phyloP scores from a whole-genome alignment of 2,113 vertebrate genomes.

The Poicephalus meyeri region DNA sequence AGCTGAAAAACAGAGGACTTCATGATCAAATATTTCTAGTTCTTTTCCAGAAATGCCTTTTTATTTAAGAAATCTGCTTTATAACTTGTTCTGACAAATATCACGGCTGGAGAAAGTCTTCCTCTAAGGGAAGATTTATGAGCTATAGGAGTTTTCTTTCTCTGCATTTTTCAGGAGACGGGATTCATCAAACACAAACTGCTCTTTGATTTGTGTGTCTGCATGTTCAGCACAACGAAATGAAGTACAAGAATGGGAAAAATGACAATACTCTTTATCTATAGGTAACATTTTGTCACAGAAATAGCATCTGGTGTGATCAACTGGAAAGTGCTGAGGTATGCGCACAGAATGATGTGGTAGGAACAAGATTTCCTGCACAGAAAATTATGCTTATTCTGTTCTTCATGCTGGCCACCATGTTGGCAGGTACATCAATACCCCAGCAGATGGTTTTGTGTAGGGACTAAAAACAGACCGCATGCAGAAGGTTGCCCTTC shows the following conservation, averaged over 20 bases:
- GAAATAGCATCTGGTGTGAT: not conserved
- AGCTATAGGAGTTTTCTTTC: not conserved
- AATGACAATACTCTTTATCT: not conserved
- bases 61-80: not conserved
- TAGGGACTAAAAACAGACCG: not conserved
- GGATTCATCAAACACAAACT: not conserved
- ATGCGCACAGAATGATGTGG: not conserved
- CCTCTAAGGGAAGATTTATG: not conserved
- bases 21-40: not conserved
- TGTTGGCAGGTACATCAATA: not conserved
- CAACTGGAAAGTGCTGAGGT: slow-evolving; percentile 4
- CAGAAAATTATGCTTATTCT: not conserved
- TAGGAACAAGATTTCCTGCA: not conserved
- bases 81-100: not conserved
- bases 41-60: slow-evolving; percentile 7
- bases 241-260: not conserved
- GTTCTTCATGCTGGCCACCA: not conserved
- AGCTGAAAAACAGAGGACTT: not conserved
- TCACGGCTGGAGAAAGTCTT: not conserved
- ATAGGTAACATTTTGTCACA: not conserved
- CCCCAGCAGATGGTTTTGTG: not conserved
- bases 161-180: not conserved
- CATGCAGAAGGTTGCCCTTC: not conserved
- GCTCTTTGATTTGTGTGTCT: not conserved
- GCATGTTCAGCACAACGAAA: not conserved